Evolutionary conservation across 2,888 invertebrate genomes (phyloP).

Genomic region (Amphimallon solstitiale): DNA sequence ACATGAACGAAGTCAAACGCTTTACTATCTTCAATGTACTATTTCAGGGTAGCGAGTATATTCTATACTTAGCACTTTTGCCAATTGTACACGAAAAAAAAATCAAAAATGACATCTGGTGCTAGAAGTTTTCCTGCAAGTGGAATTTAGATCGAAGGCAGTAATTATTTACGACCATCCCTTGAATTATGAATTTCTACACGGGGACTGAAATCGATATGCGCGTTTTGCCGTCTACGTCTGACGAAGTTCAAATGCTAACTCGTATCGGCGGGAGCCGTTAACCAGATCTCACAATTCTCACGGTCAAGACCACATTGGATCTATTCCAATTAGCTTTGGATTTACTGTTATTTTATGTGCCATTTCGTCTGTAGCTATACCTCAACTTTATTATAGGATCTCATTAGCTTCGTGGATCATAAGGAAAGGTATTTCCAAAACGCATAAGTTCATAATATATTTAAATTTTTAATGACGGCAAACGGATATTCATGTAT

Average conservation of each 20-base stretch:
- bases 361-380: background rate
- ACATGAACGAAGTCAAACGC: too few relatives aligned
- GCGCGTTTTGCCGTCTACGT: conserved; percentile 5
- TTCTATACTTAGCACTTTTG: too few relatives aligned
- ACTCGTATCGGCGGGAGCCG: background rate
- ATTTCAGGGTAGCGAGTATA: too few relatives aligned
- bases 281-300: background rate
- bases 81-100: too few relatives aligned
- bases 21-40: too few relatives aligned
- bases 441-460: too few relatives aligned
- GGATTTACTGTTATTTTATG: background rate
- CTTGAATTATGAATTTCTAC: conserved; percentile 18
- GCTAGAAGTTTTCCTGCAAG: background rate
- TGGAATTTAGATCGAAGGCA: conserved; percentile 15
- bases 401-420: too few relatives aligned
- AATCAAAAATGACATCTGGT: background rate
- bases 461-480: too few relatives aligned
- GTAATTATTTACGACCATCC: conserved; percentile 22
- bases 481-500: too few relatives aligned
- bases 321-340: conserved; percentile 2
- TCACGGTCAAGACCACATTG: background rate
- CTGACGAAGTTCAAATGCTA: background rate
- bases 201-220: conserved; percentile 8
- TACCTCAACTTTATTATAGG: too few relatives aligned
- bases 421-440: too few relatives aligned